phyloP scores from a whole-genome alignment of 2,888 invertebrate genomes.

The Erynnis tages region DNA sequence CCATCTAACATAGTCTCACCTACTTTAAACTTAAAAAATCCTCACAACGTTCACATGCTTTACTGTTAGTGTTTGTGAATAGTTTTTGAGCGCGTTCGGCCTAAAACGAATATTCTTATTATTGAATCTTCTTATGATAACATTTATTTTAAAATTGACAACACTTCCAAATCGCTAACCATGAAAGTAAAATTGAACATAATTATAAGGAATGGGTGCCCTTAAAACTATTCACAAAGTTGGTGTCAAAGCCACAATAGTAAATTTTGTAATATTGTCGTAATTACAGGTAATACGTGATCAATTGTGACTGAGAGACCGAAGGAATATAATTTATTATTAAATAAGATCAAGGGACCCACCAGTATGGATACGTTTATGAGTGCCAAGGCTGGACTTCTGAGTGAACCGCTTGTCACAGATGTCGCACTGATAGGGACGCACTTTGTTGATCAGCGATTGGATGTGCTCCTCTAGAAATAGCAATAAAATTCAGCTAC shows the following conservation, averaged over 20 bases:
- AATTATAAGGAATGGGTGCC: constrained; percentile 56
- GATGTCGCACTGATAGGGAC: constrained; percentile 86
- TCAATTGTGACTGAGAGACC: constrained; percentile 74
- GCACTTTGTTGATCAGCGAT: constrained; percentile 83
- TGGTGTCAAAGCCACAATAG: constrained; percentile 75
- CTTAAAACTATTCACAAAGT: constrained; percentile 80
- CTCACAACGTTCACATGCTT: constrained; percentile 81
- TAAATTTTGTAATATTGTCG: constrained; percentile 37
- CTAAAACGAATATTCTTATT: constrained; percentile 41
- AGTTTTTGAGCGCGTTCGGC: constrained; percentile 80
- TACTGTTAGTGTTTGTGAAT: constrained; percentile 77
- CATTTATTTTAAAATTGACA: constrained; percentile 32
- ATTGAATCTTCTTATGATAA: constrained; percentile 27
- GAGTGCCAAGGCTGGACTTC: constrained; percentile 91
- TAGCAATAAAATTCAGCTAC: constrained; percentile 80
- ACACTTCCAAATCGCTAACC: constrained; percentile 62
- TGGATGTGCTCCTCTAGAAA: constrained; percentile 83
- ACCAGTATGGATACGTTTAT: constrained; percentile 89
- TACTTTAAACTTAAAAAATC: constrained; percentile 63
- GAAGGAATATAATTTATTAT: constrained; percentile 64
- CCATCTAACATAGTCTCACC: constrained; percentile 74
- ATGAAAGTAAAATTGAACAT: constrained; percentile 30
- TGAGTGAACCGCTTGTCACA: constrained; percentile 91
- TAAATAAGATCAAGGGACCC: constrained; percentile 77
- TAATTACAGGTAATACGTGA: constrained; percentile 36